Evolutionary conservation across 2,113 vertebrate genomes (phyloP), one percentile per base, ranked within the genome.

Genomic region (Nycticebus coucang): DNA sequence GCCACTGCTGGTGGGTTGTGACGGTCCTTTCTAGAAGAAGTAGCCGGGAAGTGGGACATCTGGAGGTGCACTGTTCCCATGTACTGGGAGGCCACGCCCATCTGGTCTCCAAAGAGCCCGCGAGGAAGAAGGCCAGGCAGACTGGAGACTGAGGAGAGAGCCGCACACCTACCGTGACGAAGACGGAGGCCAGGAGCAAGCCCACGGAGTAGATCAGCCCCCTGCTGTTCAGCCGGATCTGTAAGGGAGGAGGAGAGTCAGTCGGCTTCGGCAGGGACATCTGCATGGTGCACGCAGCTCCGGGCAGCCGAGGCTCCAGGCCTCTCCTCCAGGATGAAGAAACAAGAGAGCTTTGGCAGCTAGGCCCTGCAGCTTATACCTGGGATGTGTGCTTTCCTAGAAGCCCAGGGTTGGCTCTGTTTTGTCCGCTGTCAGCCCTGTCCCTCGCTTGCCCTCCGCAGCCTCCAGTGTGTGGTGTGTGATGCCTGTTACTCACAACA

Each of bases 181-280:
- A 99, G 95, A 99, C 99, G 1, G 99, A 99, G 6, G 99, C 99
- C 98, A 99, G 97, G 91, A 99, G 98, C 87, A 99, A 98, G 62
- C 99, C 99, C 75, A 99, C 99, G 0, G 99, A 99, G 98, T 99
- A 99, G 98, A 99, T 99, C 72, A 99, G 99, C 19, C 99, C 99
- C 98, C 99, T 99, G 97, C 99, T 99, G 98, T 99, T 99, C 74
- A 99, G 98, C 94, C 98, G 99, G 95, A 99, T 99, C 99, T 99
- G 93, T 92, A 98, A 95, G 95, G 95, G 97, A 97, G 89, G 66
- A 96, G 94, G n/a, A 95, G 64, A 18, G 75, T 97, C 82, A 98
- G 74, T 97, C 82, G 64, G 93, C 59, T 90, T 71, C 53, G 1
- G 0, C 22, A 66, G 50, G 62, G 55, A 14, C 60, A 21, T 18